These are phyloP conservation scores for Hirtodrosophila trivittata DNA, from an alignment of 2,888 invertebrate species.

Conservation along the genomic window DNA sequence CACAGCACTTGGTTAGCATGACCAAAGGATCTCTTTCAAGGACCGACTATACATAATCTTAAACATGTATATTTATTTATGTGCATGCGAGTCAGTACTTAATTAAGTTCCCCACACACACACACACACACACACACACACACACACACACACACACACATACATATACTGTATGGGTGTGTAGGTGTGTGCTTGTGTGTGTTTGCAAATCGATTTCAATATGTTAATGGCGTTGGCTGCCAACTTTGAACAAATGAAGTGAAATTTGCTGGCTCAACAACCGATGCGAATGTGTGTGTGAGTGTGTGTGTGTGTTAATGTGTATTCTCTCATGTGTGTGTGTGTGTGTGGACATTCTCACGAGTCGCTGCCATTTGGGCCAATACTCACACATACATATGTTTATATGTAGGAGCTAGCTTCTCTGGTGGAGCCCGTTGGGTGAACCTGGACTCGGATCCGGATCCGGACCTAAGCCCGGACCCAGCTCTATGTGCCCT, in stretches of 20 bases:
- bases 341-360: conserved; percentile 53
- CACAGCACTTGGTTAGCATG: conserved; percentile 18
- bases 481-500: not conserved
- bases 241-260: conserved; percentile 66
- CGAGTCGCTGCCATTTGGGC: conserved; percentile 56
- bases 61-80: conserved; percentile 14
- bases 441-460: conserved; percentile 41
- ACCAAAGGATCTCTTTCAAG: conserved; percentile 29
- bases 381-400: conserved; percentile 36
- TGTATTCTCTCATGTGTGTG: conserved; percentile 1
- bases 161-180: not conserved
- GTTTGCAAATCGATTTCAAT: conserved; percentile 71
- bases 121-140: conserved; percentile 21
- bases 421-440: conserved; percentile 17
- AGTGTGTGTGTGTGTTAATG: not conserved
- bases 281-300: conserved; percentile 23
- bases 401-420: conserved; percentile 37
- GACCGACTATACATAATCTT: not conserved
- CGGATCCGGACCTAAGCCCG: conserved; percentile 10
- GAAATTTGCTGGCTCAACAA: conserved; percentile 61
- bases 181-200: conserved; percentile 11
- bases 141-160: conserved; percentile 15
- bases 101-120: conserved; percentile 58
- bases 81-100: conserved; percentile 28
- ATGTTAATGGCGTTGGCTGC: conserved; percentile 64